These are phyloP conservation scores for Pardosa pseudoannulata DNA, from an alignment of 2,888 invertebrate genomes.

Conservation along the genomic window DNA sequence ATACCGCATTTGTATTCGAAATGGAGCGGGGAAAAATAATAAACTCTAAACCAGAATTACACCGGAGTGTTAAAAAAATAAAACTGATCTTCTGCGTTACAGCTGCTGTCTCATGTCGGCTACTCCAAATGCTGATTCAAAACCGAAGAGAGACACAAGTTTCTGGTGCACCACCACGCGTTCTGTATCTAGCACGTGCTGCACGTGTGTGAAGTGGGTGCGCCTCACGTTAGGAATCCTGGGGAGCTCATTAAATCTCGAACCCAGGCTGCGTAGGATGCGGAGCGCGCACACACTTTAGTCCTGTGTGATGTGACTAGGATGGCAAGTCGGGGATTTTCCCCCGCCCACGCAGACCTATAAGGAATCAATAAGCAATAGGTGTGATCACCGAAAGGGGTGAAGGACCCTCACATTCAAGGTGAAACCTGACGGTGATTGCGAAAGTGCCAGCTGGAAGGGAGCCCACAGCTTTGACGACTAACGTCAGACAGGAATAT, in stretches of 20 bases:
- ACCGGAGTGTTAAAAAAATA: too few species aligned
- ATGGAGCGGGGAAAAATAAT: too few species aligned
- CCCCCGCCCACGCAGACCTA: neutral
- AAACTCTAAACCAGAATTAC: too few species aligned
- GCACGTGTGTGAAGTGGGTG: neutral
- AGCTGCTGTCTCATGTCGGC: too few species aligned
- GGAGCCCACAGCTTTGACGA: neutral
- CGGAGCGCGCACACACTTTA: neutral
- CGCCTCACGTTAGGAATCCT: neutral
- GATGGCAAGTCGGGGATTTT: neutral
- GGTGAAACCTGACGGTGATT: neutral
- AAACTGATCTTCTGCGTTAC: too few species aligned
- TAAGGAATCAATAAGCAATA: neutral
- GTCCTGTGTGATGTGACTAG: neutral
- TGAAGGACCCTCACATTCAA: slow-evolving; percentile 5
- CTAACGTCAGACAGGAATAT: neutral
- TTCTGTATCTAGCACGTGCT: too few species aligned
- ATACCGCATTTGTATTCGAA: too few species aligned
- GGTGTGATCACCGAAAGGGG: slow-evolving; percentile 10
- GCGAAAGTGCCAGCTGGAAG: neutral
- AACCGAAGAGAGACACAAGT: too few species aligned
- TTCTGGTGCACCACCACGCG: too few species aligned
- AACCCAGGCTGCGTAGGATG: neutral
- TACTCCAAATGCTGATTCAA: too few species aligned
- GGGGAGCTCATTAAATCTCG: neutral